Percentiles rank a stretch among this genome's conserved stretches.
Conservation (phyloP, 1,140 invertebrate species). For the Homarus americanus region DNA sequence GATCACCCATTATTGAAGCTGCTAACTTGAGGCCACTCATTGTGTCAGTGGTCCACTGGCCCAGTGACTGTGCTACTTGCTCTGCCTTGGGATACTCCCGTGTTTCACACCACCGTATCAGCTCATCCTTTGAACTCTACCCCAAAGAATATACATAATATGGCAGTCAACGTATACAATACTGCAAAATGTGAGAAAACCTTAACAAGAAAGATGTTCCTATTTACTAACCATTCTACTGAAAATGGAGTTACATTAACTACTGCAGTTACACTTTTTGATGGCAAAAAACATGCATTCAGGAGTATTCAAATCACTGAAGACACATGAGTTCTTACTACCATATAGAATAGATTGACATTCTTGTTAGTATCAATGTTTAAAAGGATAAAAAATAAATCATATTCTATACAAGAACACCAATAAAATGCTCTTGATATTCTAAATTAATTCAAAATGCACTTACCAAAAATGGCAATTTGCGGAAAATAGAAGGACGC, state of each 20-base stretch:
- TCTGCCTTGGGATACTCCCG: conserved; percentile 1
- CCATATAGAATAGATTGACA: no score
- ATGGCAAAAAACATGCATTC: no score
- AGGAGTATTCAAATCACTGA: no score
- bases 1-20: conserved; percentile 24
- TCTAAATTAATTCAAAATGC: no score
- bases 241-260: no score
- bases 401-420: background rate
- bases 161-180: background rate
- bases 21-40: conserved; percentile 28
- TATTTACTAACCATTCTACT: no score
- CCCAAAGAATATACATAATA: background rate
- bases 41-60: conserved; percentile 40
- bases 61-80: conserved; percentile 36
- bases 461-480: conserved; percentile 71
- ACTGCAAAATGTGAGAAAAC: background rate
- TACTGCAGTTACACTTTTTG: no score
- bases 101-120: conserved; percentile 41
- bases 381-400: background rate
- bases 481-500: conserved; percentile 70
- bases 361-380: background rate
- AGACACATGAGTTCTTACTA: no score
- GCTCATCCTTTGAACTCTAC: conserved; percentile 36
- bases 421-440: background rate
- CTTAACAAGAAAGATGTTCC: background rate